Percentiles rank a stretch among this genome's conserved stretches.
These are phyloP conservation scores for Brachionichthys hirsutus DNA, from an alignment of 2,113 vertebrate genomes.

Conservation along the genomic window DNA sequence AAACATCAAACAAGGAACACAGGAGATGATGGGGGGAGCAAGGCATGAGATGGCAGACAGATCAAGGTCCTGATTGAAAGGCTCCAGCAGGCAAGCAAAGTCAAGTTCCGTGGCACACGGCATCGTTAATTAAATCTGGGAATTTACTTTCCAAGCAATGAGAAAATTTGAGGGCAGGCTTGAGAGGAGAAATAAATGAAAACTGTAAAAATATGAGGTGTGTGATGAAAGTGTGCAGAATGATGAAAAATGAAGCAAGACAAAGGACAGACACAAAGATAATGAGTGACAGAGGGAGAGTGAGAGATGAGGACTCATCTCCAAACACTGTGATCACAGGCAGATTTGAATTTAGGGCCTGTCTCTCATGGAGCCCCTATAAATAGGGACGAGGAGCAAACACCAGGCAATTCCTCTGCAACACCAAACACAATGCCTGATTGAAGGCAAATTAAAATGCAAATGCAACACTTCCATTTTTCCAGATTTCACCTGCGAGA, in stretches of 20 bases:
- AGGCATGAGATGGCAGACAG: constrained; percentile 38
- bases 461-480: constrained; percentile 72
- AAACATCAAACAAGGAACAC: constrained; percentile 15
- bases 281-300: constrained; percentile 25
- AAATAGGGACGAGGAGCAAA: constrained; percentile 63
- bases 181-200: neutral
- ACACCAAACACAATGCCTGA: constrained; percentile 67
- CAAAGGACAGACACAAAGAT: neutral
- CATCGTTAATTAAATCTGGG: constrained; percentile 59
- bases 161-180: constrained; percentile 1
- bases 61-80: constrained; percentile 34
- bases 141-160: constrained; percentile 8
- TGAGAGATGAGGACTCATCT: constrained; percentile 41
- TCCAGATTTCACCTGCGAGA: constrained; percentile 65
- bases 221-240: neutral
- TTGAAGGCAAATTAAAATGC: constrained; percentile 80
- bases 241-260: constrained; percentile 6
- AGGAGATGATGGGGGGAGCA: neutral
- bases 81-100: constrained; percentile 29
- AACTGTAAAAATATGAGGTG: neutral
- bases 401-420: constrained; percentile 60
- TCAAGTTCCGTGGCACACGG: constrained; percentile 12
- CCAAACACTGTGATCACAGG: constrained; percentile 40
- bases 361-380: constrained; percentile 42
- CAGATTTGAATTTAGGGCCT: constrained; percentile 62